Evolutionary conservation across 2,797 vertebrate species (phyloP).

Genomic region (Bovichtus diacanthus): DNA sequence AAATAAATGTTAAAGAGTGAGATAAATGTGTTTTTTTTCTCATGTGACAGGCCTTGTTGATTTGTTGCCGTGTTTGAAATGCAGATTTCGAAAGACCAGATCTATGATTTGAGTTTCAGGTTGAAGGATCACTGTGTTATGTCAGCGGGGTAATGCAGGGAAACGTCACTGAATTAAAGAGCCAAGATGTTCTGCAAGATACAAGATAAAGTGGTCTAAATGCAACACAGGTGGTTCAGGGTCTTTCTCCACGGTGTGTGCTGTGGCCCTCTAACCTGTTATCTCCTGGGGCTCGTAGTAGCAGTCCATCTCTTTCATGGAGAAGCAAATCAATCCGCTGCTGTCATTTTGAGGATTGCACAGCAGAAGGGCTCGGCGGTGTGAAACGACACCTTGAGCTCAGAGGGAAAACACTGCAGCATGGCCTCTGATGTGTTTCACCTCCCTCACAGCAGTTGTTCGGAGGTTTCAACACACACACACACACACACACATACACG

Average conservation of each 20-base stretch:
- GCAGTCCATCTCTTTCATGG: slow-evolving; percentile 68
- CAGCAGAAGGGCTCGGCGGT: slow-evolving; percentile 54
- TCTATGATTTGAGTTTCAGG: neutral
- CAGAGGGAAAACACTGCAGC: slow-evolving; percentile 41
- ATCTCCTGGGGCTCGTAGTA: slow-evolving; percentile 67
- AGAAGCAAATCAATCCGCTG: slow-evolving; percentile 72
- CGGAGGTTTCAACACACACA: slow-evolving; percentile 75
- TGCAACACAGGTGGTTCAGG: slow-evolving; percentile 67
- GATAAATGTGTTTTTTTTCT: neutral
- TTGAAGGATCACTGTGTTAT: neutral
- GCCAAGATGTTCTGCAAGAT: slow-evolving; percentile 11
- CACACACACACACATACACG: slow-evolving; percentile 52
- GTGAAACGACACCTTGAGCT: slow-evolving; percentile 76
- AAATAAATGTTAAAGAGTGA: neutral
- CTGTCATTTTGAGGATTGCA: slow-evolving; percentile 70
- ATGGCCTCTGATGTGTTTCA: slow-evolving; percentile 79
- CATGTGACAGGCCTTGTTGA: neutral
- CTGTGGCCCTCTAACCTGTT: slow-evolving; percentile 25
- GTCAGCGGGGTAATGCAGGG: neutral
- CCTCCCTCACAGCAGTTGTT: slow-evolving; percentile 86
- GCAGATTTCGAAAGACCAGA: neutral
- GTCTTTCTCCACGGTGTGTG: slow-evolving; percentile 40
- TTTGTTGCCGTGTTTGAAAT: neutral
- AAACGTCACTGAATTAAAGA: slow-evolving; percentile 6
- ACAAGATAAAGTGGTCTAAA: slow-evolving; percentile 62